Percentiles rank a stretch among this genome's conserved stretches.
These are phyloP conservation scores for Margarornis squamiger DNA, from an alignment of 2,797 vertebrate genomes.

Conservation along the genomic window DNA sequence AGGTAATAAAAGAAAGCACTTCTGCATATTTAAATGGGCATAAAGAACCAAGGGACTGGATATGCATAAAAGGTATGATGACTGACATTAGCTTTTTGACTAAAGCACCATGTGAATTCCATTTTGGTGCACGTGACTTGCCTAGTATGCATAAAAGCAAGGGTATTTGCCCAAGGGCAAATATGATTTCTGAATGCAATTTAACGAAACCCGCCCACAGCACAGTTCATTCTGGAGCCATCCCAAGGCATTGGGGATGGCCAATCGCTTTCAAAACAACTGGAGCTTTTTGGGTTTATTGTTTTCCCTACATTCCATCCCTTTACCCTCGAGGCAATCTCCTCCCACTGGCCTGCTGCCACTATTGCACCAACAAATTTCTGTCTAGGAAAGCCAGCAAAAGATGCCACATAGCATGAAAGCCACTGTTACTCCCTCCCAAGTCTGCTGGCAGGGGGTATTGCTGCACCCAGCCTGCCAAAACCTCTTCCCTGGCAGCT, in stretches of 20 bases:
- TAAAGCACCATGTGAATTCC: constrained; percentile 44
- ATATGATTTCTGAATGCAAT: constrained; percentile 70
- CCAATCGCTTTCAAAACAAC: constrained; percentile 69
- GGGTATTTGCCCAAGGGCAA: constrained; percentile 67
- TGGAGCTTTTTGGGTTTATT: constrained; percentile 67
- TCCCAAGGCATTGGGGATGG: constrained; percentile 60
- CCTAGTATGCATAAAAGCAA: constrained; percentile 44
- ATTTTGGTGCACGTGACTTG: constrained; percentile 1
- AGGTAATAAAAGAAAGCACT: constrained; percentile 47
- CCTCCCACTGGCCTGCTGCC: constrained; percentile 69
- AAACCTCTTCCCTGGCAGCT: constrained; percentile 70
- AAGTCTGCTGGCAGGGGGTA: constrained; percentile 70
- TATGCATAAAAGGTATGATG: constrained; percentile 47
- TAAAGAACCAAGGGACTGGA: constrained; percentile 49
- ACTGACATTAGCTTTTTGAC: constrained; percentile 55
- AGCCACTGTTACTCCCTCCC: constrained; percentile 62
- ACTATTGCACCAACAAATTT: constrained; percentile 52
- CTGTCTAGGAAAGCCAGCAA: constrained; percentile 71
- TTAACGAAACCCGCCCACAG: constrained; percentile 61
- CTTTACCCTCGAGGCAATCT: constrained; percentile 75
- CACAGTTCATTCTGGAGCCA: constrained; percentile 54
- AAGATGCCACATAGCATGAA: constrained; percentile 54
- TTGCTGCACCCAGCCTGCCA: constrained; percentile 60
- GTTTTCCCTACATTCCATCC: constrained; percentile 71
- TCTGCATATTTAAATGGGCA: constrained; percentile 57